These are phyloP conservation scores for Brachyhypopomus gauderio DNA, from an alignment of 2,113 vertebrate genomes.

Conservation along the genomic window DNA sequence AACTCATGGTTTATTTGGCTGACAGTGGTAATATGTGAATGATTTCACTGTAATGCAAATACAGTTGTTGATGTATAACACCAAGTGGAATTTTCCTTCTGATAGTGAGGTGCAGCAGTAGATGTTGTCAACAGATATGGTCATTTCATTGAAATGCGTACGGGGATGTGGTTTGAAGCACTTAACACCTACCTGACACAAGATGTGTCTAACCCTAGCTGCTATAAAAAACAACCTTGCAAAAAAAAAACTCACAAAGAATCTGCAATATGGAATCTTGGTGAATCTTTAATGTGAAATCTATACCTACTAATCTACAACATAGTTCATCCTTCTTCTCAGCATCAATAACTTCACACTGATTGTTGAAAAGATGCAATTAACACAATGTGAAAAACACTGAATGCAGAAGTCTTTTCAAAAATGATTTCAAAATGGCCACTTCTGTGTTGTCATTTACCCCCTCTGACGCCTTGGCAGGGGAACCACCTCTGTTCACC, in stretches of 20 bases:
- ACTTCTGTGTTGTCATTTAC: slow-evolving; percentile 29
- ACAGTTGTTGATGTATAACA: slow-evolving; percentile 22
- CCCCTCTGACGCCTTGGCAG: slow-evolving; percentile 36
- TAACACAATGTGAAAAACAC: slow-evolving; percentile 17
- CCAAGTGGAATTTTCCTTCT: background rate
- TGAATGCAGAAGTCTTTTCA: slow-evolving; percentile 17
- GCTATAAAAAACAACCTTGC: background rate
- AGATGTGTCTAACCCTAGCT: background rate
- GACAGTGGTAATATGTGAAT: slow-evolving; percentile 40
- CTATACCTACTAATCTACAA: background rate
- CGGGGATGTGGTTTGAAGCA: background rate
- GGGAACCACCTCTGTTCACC: slow-evolving; percentile 13
- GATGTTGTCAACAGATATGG: background rate
- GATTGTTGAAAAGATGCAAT: slow-evolving; percentile 2
- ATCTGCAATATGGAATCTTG: background rate
- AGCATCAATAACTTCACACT: background rate
- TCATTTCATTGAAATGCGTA: background rate
- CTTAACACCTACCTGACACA: background rate
- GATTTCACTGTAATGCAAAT: slow-evolving; percentile 18
- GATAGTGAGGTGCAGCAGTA: background rate
- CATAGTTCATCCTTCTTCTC: background rate
- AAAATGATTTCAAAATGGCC: slow-evolving; percentile 28
- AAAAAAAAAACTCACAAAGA: background rate
- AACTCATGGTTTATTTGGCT: slow-evolving; percentile 45
- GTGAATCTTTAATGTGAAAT: too few relatives aligned